Percentiles rank a stretch among this genome's conserved stretches.
phyloP scores from a whole-genome alignment of 1,140 invertebrate species.

The Apis florea region DNA sequence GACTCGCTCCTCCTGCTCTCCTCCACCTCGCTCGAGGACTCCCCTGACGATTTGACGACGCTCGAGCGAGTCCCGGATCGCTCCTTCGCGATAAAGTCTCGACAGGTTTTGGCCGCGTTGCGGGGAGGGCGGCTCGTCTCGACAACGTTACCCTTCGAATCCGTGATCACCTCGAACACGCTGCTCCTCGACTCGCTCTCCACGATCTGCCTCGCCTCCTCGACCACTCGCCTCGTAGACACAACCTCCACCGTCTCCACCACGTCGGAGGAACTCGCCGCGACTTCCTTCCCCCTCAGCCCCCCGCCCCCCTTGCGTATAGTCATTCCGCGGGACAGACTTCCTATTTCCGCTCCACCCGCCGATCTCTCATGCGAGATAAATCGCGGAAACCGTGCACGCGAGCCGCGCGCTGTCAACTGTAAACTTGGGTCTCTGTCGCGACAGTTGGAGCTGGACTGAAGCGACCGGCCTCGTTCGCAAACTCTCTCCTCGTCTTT shows the following conservation, averaged over 20 bases:
- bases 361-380: slow-evolving; percentile 4
- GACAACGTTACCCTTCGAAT: slow-evolving; percentile 74
- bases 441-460: slow-evolving; percentile 15
- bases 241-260: slow-evolving; percentile 61
- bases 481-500: slow-evolving; percentile 49
- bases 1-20: no score
- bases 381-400: neutral
- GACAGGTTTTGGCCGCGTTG: slow-evolving; percentile 51
- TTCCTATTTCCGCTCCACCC: neutral
- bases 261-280: slow-evolving; percentile 45
- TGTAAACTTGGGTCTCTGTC: neutral
- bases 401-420: neutral
- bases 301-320: slow-evolving; percentile 56
- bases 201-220: slow-evolving; percentile 67
- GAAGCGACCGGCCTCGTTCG: slow-evolving; percentile 47
- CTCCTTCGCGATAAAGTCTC: slow-evolving; percentile 66
- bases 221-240: slow-evolving; percentile 70
- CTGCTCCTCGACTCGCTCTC: slow-evolving; percentile 69
- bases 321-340: slow-evolving; percentile 45
- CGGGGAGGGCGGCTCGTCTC: slow-evolving; percentile 52
- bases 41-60: no score
- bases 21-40: no score
- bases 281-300: slow-evolving; percentile 54
- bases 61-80: slow-evolving; percentile 53
- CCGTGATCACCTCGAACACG: slow-evolving; percentile 71